Conservation (phyloP, 2,888 invertebrate genomes). For the Tridacna crocea region DNA sequence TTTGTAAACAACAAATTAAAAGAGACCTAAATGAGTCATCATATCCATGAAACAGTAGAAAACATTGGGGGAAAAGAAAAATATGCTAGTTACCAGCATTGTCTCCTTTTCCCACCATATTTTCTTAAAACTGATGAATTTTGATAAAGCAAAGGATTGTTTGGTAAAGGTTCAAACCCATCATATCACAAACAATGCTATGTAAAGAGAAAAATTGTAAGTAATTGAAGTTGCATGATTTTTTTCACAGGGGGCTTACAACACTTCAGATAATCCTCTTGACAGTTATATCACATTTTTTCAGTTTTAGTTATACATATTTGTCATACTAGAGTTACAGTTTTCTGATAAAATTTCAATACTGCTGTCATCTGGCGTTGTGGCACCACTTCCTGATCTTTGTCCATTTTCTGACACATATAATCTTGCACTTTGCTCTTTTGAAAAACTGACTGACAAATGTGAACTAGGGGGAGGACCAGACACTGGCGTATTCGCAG, state of each 20-base stretch:
- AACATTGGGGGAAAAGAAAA: background rate
- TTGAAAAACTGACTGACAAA: slow-evolving; percentile 38
- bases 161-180: background rate
- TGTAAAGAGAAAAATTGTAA: background rate
- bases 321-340: slow-evolving; percentile 60
- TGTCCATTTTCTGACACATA: slow-evolving; percentile 60
- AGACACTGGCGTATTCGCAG: slow-evolving; percentile 53
- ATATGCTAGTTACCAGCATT: background rate
- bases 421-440: slow-evolving; percentile 50
- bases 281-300: too few species aligned
- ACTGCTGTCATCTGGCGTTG: slow-evolving; percentile 79
- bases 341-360: slow-evolving; percentile 79
- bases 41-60: background rate
- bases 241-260: too few species aligned
- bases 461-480: slow-evolving; percentile 26
- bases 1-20: too few species aligned
- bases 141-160: too few species aligned
- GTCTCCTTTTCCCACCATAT: background rate
- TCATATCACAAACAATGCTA: background rate
- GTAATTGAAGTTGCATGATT: too few species aligned
- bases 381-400: slow-evolving; percentile 66
- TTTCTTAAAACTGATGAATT: background rate
- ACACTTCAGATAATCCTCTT: too few species aligned
- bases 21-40: too few species aligned
- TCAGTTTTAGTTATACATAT: slow-evolving; percentile 63